These are phyloP conservation scores for Caretta caretta DNA, from an alignment of 2,113 vertebrate species.

Conservation along the genomic window DNA sequence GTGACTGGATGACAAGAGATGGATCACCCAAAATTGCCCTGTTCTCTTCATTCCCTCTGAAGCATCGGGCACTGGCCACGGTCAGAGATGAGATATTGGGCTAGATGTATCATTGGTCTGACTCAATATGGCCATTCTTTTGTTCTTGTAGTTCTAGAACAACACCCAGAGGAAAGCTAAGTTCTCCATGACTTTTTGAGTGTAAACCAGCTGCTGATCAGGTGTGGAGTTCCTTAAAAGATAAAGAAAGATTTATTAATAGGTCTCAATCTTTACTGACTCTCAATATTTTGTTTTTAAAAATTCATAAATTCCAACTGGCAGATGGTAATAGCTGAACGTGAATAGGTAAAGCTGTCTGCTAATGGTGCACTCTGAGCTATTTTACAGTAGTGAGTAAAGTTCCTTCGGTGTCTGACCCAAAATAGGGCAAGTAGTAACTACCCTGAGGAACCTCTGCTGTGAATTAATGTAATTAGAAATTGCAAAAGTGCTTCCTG, in stretches of 20 bases:
- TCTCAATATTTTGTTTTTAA: not conserved
- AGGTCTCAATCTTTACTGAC: not conserved
- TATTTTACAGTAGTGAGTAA: rapidly evolving
- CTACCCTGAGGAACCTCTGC: not conserved
- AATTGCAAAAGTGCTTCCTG: not conserved
- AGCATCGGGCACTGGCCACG: not conserved
- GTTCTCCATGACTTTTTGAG: not conserved
- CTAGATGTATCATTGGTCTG: not conserved
- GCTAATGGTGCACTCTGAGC: not conserved
- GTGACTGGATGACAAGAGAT: not conserved
- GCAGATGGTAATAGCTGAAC: not conserved
- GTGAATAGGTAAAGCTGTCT: not conserved
- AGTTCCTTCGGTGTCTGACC: not conserved
- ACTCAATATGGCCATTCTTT: not conserved
- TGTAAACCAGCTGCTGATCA: not conserved
- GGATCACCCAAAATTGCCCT: not conserved
- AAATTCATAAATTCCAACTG: not conserved
- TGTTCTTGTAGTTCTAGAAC: not conserved
- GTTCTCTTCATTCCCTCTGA: not conserved
- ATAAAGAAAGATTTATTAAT: not conserved
- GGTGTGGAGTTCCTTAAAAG: not conserved
- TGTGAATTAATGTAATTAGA: not conserved
- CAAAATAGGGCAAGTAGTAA: not conserved
- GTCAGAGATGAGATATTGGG: not conserved
- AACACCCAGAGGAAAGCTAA: not conserved